Conservation (phyloP, 2,888 invertebrate species). For the Agriopis aurantiaria region DNA sequence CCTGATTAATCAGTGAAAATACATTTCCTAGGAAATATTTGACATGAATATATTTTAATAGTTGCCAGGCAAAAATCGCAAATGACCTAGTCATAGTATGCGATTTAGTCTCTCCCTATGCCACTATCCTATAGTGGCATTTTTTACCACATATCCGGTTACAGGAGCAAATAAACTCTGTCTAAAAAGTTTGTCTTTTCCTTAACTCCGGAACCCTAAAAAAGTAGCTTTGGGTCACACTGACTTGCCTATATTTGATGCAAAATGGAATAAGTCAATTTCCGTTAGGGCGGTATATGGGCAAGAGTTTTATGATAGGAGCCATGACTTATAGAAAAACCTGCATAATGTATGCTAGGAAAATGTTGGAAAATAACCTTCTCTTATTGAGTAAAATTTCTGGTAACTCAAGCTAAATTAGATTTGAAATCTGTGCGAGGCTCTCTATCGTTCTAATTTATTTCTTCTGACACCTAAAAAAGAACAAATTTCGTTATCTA, state of each 20-base stretch:
- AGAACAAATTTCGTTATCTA: neutral
- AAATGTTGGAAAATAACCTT: conserved; percentile 12
- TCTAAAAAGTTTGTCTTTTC: neutral
- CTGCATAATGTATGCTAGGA: conserved; percentile 32
- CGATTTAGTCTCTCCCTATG: too few relatives aligned
- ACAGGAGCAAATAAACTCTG: neutral
- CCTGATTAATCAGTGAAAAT: too few relatives aligned
- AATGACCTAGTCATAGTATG: too few relatives aligned
- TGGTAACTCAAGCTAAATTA: neutral
- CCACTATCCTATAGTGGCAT: too few relatives aligned
- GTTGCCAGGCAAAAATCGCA: too few relatives aligned
- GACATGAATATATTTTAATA: too few relatives aligned
- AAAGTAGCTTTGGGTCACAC: conserved; percentile 41
- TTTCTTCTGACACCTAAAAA: neutral
- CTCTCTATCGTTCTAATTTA: neutral
- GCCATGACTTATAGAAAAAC: conserved; percentile 19
- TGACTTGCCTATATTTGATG: conserved; percentile 43
- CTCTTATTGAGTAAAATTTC: conserved; percentile 1
- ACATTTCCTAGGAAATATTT: too few relatives aligned
- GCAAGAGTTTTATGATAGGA: conserved; percentile 32
- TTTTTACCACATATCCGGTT: too few relatives aligned
- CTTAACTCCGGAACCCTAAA: conserved; percentile 13
- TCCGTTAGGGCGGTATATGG: conserved; percentile 32
- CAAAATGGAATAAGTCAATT: conserved; percentile 48
- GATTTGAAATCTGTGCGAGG: neutral